Evolutionary conservation across 2,888 invertebrate genomes (phyloP).

Genomic region (Cecidostiba fungosa): DNA sequence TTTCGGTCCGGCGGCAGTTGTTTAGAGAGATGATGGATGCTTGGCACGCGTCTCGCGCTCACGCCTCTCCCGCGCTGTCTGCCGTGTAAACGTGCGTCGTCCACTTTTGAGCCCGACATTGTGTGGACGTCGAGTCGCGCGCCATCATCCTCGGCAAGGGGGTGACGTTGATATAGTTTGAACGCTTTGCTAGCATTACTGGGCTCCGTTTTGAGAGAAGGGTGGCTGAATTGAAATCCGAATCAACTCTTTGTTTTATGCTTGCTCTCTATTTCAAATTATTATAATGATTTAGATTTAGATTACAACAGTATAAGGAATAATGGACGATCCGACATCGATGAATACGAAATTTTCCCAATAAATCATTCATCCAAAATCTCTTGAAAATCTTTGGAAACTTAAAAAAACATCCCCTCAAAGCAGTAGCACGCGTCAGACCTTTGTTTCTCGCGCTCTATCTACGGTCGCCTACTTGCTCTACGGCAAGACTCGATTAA

Average conservation of each 20-base stretch:
- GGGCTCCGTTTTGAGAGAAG: neutral
- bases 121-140: neutral
- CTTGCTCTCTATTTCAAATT: too few relatives aligned
- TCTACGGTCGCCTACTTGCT: neutral
- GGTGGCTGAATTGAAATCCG: neutral
- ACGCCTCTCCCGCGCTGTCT: slow-evolving; percentile 36
- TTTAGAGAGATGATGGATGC: slow-evolving; percentile 79
- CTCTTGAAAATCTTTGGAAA: neutral
- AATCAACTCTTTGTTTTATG: too few relatives aligned
- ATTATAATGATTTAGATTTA: too few relatives aligned
- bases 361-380: neutral
- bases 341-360: neutral
- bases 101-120: slow-evolving; percentile 1
- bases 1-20: slow-evolving; percentile 44
- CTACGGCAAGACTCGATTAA: slow-evolving; percentile 42
- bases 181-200: neutral
- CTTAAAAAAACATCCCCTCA: neutral
- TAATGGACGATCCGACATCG: too few relatives aligned
- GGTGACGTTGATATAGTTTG: neutral
- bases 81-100: slow-evolving; percentile 13
- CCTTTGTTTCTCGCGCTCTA: slow-evolving; percentile 12
- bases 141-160: neutral
- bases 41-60: slow-evolving; percentile 78
- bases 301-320: too few relatives aligned
- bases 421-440: neutral